Evolutionary conservation across 2,797 vertebrate species (phyloP).

Genomic region (Paguma larvata): DNA sequence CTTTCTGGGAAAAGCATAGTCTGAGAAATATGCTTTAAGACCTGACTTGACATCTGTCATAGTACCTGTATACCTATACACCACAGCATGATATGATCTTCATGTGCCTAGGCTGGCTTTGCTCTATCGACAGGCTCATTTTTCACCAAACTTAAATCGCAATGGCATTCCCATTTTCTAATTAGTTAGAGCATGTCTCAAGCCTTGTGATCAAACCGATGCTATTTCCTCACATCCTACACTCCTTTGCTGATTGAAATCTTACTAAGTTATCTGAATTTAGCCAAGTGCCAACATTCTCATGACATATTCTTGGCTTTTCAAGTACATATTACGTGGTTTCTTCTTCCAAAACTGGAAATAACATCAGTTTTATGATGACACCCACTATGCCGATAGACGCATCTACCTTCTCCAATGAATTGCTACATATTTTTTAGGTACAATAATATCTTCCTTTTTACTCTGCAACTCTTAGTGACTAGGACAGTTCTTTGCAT

Average conservation of each 20-base stretch:
- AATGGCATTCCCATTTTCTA: not conserved
- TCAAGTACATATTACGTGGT: not conserved
- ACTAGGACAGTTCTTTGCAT: not conserved
- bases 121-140: not conserved
- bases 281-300: not conserved
- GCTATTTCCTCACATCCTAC: not conserved
- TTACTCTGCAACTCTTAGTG: not conserved
- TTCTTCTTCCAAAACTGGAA: not conserved
- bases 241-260: not conserved
- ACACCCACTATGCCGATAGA: too few relatives aligned
- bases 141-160: not conserved
- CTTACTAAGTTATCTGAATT: not conserved
- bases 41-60: not conserved
- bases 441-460: not conserved
- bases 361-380: not conserved
- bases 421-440: not conserved
- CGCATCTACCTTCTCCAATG: not conserved
- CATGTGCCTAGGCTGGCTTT: not conserved
- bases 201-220: not conserved
- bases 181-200: not conserved
- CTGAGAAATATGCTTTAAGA: not conserved
- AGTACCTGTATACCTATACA: not conserved
- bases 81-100: not conserved
- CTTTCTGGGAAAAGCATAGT: not conserved
- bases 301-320: not conserved